phyloP scores from a whole-genome alignment of 2,888 invertebrate species.

The Rhopalosiphum nymphaeae region DNA sequence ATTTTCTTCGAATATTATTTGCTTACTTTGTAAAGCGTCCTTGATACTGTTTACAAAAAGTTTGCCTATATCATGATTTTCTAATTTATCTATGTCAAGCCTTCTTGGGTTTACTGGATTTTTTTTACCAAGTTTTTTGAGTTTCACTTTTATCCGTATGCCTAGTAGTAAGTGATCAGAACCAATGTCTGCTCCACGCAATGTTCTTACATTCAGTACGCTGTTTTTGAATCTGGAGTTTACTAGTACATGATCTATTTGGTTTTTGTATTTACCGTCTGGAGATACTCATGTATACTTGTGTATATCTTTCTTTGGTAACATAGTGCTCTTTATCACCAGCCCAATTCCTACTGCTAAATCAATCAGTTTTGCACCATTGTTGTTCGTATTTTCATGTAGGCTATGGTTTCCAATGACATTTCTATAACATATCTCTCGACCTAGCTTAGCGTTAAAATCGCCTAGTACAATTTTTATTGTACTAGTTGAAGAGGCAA shows the following conservation, averaged over 20 bases:
- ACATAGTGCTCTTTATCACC: constrained; percentile 30
- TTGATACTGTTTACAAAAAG: constrained; percentile 13
- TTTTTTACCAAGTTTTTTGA: not conserved
- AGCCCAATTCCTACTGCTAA: constrained; percentile 29
- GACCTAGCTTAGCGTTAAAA: no score
- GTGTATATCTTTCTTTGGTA: no score
- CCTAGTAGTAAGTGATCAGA: constrained; percentile 11
- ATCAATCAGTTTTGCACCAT: not conserved
- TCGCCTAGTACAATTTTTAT: no score
- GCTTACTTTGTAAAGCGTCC: not conserved
- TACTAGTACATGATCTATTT: not conserved
- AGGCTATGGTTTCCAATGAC: constrained; percentile 22
- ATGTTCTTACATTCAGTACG: not conserved
- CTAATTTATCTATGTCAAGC: constrained; percentile 6
- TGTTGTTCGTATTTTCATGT: not conserved
- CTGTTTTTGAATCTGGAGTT: not conserved
- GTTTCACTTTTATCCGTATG: not conserved
- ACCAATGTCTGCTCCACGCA: not conserved
- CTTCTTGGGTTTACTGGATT: not conserved
- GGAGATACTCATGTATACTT: no score
- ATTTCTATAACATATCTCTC: not conserved
- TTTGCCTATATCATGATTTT: constrained; percentile 3
- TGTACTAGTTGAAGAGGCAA: no score
- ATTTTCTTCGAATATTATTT: not conserved
- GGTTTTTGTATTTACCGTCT: no score